Conservation (phyloP, 2,888 invertebrate species). For the Ellobium chinense region DNA sequence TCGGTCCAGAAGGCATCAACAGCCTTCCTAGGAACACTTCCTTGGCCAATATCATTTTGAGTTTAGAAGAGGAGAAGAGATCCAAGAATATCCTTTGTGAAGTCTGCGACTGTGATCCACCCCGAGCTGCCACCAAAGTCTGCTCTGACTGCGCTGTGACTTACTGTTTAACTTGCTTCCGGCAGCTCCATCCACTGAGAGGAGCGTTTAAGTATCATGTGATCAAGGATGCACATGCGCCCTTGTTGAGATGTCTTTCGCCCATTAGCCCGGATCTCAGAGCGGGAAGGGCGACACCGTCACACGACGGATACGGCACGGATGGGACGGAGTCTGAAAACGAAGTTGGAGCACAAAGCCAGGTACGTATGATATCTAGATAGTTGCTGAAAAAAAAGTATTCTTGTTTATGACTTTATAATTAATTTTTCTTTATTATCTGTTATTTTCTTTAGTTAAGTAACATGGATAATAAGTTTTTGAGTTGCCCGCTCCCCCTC, state of each 20-base stretch:
- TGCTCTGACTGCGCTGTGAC: conserved; percentile 50
- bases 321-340: conserved; percentile 37
- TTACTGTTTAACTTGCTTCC: conserved; percentile 45
- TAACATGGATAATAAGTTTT: too few species aligned
- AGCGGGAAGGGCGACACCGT: neutral
- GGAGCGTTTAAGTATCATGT: conserved; percentile 51
- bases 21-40: conserved; percentile 49
- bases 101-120: conserved; percentile 49
- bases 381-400: too few species aligned
- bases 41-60: conserved; percentile 49
- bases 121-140: conserved; percentile 42
- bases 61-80: conserved; percentile 47
- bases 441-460: too few species aligned
- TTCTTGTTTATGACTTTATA: too few species aligned
- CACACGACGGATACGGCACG: conserved; percentile 36
- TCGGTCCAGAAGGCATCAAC: conserved; percentile 46
- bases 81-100: conserved; percentile 40
- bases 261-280: conserved; percentile 15
- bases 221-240: conserved; percentile 41
- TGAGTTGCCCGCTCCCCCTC: too few species aligned
- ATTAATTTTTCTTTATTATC: too few species aligned
- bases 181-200: conserved; percentile 51
- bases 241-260: conserved; percentile 31
- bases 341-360: conserved; percentile 28
- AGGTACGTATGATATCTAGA: too few species aligned